A percentile compares a stretch with the other conserved stretches of the same genome.
Conservation (phyloP, 2,113 vertebrate genomes). For the Puma concolor region DNA sequence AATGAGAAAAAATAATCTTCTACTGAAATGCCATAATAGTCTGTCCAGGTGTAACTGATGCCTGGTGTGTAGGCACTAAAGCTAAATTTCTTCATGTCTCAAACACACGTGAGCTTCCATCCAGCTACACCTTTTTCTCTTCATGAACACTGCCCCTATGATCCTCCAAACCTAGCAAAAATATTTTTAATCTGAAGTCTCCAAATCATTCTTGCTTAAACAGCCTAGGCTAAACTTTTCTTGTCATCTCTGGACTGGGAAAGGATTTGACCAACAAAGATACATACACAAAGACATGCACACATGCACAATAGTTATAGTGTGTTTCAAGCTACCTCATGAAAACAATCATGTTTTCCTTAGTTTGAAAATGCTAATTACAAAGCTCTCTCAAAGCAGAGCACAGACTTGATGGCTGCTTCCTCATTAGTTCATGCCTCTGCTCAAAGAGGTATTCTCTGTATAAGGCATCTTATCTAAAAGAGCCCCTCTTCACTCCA, state of each 20-base stretch:
- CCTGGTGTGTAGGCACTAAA: neutral
- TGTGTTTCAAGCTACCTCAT: neutral
- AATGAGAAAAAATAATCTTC: neutral
- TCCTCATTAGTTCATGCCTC: neutral
- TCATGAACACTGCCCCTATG: neutral
- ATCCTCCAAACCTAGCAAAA: neutral
- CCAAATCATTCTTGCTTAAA: neutral
- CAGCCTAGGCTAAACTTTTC: neutral
- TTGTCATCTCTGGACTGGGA: neutral
- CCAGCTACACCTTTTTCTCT: neutral
- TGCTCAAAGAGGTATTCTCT: neutral
- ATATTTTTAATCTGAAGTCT: neutral
- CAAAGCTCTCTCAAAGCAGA: neutral
- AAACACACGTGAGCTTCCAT: neutral
- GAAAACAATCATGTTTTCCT: neutral
- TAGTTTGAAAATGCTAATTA: neutral
- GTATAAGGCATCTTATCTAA: neutral
- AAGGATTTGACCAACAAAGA: neutral
- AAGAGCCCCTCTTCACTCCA: neutral
- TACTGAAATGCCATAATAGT: neutral
- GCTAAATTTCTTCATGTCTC: neutral
- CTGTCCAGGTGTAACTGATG: slow-evolving; percentile 48
- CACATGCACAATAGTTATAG: neutral
- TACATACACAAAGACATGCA: neutral
- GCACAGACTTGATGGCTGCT: neutral